Evolutionary conservation across 2,797 vertebrate genomes (phyloP), one percentile per base, ranked within the genome.

Genomic region (Coregonus sp.): DNA sequence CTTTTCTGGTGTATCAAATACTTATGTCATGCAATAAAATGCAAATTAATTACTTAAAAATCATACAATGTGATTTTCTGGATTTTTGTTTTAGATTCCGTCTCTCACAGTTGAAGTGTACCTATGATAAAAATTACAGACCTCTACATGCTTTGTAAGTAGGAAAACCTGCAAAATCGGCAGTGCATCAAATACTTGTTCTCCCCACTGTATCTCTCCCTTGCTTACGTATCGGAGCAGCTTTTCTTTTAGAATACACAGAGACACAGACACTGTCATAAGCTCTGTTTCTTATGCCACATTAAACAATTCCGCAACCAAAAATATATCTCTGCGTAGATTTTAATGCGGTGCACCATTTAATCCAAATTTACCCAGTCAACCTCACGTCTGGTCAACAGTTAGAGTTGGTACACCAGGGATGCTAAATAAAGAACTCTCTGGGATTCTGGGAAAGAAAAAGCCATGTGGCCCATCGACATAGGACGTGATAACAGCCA

Each of bases 401-500:
- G 56, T 47, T 61, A 11, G n/a, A 20, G 29, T 16, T 59, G 51
- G 31, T 76, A 59, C 56, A 76, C 35, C 35, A 31, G 31, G 25
- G 7, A 63, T 51, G 18, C 56, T 40, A 77, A 61, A 77, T 40
- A 67, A 77, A 52, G 59, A 51, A 52, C 31, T 54, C 0, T 15
- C 11, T 11, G 66, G 47, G 37, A 56, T 78, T 78, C 40, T 69
- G 33, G 51, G 52, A 78, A 63, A 59, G 33, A 4, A 59, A 54
- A 40, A 5, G 11, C 40, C 31, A 37, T 14, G 33, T 16, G 47
- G 25, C 40, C 18, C 61, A 15, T 25, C 4, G 31, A 56, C 9
- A 5, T n/a, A 66, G n/a, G 0, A 25, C 9, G 5, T 59, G 71
- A n/a, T 35, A 16, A 52, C 18, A 20, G 9, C 9, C 59, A 59